A percentile compares a stretch with the other conserved stretches of the same genome.
Conservation (phyloP, 2,113 vertebrate species). For the Tragulus kanchil region DNA sequence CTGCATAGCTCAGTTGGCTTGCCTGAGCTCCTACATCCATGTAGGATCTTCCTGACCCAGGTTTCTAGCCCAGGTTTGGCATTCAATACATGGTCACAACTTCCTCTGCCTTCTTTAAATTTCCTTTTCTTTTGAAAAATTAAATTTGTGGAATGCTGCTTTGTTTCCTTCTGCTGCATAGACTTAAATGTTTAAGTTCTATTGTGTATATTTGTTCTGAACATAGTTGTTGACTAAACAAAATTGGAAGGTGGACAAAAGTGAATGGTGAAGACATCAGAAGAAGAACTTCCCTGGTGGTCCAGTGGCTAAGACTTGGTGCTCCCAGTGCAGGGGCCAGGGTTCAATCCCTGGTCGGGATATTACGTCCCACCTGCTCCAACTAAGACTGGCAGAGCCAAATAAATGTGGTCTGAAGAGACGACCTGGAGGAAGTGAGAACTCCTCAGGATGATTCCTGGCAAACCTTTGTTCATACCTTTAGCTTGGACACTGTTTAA, state of each 20-base stretch:
- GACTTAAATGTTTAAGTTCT: not conserved
- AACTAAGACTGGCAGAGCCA: no score
- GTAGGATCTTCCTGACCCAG: not conserved
- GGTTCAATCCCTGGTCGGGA: no score
- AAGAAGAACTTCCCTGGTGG: no score
- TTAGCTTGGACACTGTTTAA: not conserved
- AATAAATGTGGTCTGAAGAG: not conserved
- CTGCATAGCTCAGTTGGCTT: not conserved
- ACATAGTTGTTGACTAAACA: not conserved
- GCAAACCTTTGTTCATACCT: not conserved
- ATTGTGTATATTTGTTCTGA: not conserved
- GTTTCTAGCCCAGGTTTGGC: accelerated
- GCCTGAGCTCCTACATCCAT: not conserved
- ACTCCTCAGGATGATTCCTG: not conserved
- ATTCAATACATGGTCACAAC: accelerated
- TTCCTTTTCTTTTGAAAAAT: not conserved
- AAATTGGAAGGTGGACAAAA: constrained; percentile 5
- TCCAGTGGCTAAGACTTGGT: no score
- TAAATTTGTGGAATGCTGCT: not conserved
- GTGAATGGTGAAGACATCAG: not conserved
- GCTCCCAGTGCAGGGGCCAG: no score
- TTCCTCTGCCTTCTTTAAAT: not conserved
- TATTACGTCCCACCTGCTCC: no score
- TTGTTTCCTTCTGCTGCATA: not conserved
- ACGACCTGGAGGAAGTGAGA: not conserved